Base-by-base conservation (phyloP, 2,888 invertebrate genomes). In the Drosophila rubida region DNA sequence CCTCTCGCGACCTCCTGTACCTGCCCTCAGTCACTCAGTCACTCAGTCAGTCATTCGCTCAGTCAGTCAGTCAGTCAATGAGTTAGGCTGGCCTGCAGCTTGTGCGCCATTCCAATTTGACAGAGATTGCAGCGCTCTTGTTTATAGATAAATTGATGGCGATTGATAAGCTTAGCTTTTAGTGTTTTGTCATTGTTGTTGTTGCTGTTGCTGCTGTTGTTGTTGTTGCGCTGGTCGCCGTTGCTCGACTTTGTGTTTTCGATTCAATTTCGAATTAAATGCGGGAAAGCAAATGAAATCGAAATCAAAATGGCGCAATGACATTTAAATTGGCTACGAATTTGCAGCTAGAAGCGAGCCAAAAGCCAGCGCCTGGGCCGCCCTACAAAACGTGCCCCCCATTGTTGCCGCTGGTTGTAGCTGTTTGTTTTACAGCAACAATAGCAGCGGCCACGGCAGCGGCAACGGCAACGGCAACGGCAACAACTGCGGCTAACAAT, bases 271-370 rank as follows among this genome's bases (percentile, higher is more conserved):
- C 61, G 30, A 83, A 62, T 64, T 51, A 75, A 78, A 58, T 72
- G 69, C 65, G 62, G 65, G 74, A 59, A 67, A 72, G 80, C 57
- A 71, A 68, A 59, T 65, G 53, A 53, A 77, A 61, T 62, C 73
- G 60, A 72, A 84, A 71, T 87, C 68, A 69, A 76, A 87, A 81
- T 81, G 87, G 76, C 85, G 81, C 77, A 88, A 88, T 83, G 86
- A 80, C 88, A 86, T 88, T 88, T 86, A 80, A 88, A 83, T 83
- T 88, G 83, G 72, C 66, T 65, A 73, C 87, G 66, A 83, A 80
- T 68, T 86, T 67, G 77, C 73, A 35, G 37, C 27, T 30, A 32
- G 41, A 58, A 35, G 65, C 32, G 39, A 71, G 14, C 35, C 46
- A 50, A 50, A 11, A n/a, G n/a, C 30, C 11, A 32, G 14, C 70